Base-by-base conservation (phyloP, 1,140 invertebrate species). In the Saxidomus purpurata region DNA sequence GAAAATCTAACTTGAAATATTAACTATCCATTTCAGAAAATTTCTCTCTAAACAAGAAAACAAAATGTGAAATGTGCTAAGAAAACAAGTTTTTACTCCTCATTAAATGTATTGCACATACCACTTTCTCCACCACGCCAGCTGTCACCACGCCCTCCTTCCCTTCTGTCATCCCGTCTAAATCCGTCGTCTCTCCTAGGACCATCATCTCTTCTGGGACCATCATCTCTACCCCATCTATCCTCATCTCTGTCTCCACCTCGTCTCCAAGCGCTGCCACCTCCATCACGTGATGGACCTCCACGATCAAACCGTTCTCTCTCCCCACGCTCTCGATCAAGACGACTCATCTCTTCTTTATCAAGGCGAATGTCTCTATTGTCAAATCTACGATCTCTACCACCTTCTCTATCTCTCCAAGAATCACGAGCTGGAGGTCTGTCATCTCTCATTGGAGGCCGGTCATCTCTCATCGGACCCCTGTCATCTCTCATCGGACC, bases 251-350 rank as follows among this genome's bases (percentile, higher is more conserved):
- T 71, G 25, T 84, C 87, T 40, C 89, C 91, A 40, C 90, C 61
- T 31, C 89, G 83, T 79, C 90, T 90, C 15, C 90, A 59, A 31
- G 81, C 89, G 22, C 86, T 59, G 17, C 90, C 52, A n/a, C 80
- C 84, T 28, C 74, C 74, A 40, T 87, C 90, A 77, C 89, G 89
- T 11, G 80, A 52, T 69, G 61, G 31, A 31, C 61, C 49, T 15
- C n/a, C 71, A 34, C 40, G 34, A 69, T 43, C 74, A 49, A 49
- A 55, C 49, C 61, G 61, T 67, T 36, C 84, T 61, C 28, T 87
- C 79, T 49, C 40, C 13, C 52, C 80, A 40, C 84, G 69, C 63
- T 77, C 74, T 13, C 47, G 34, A 61, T 77, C 74, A 15, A 87
- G 25, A 43, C 85, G 74, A 63, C 77, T 88, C 86, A 88, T 80